phyloP scores from a whole-genome alignment of 1,140 invertebrate genomes.

The Sitophilus oryzae region DNA sequence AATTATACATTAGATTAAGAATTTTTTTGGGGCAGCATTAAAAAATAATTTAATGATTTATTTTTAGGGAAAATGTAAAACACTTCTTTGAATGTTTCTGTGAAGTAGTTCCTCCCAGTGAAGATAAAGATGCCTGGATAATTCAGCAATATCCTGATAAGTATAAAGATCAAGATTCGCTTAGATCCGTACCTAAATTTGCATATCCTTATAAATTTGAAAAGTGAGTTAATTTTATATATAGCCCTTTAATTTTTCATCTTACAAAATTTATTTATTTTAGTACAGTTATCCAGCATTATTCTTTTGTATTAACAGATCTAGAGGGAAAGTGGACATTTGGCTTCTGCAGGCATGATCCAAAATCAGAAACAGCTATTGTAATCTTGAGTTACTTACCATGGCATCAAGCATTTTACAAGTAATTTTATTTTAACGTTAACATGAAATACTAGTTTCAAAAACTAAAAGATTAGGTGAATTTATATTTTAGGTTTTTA shows the following conservation, averaged over 20 bases:
- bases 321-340: slow-evolving; percentile 93
- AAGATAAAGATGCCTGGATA: slow-evolving; percentile 61
- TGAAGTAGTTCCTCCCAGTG: slow-evolving; percentile 65
- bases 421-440: slow-evolving; percentile 46
- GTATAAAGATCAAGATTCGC: slow-evolving; percentile 68
- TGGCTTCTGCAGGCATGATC: slow-evolving; percentile 90
- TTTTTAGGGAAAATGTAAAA: slow-evolving; percentile 66
- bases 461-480: not conserved
- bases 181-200: slow-evolving; percentile 78
- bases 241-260: not conserved
- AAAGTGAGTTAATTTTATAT: slow-evolving; percentile 53
- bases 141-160: slow-evolving; percentile 69
- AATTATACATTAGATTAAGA: not conserved
- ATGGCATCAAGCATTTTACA: slow-evolving; percentile 95
- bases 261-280: slow-evolving; percentile 38
- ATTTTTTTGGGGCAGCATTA: not conserved
- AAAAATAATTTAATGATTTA: not conserved
- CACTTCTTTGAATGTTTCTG: slow-evolving; percentile 79
- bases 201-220: slow-evolving; percentile 77
- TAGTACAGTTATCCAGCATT: slow-evolving; percentile 70
- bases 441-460: not conserved
- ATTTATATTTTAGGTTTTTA: slow-evolving; percentile 37
- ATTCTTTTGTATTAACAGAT: slow-evolving; percentile 90
- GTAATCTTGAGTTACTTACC: slow-evolving; percentile 81
- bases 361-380: slow-evolving; percentile 69